These are phyloP conservation scores for Lamprologus speciosus DNA, from an alignment of 2,113 vertebrate species.

Conservation along the genomic window DNA sequence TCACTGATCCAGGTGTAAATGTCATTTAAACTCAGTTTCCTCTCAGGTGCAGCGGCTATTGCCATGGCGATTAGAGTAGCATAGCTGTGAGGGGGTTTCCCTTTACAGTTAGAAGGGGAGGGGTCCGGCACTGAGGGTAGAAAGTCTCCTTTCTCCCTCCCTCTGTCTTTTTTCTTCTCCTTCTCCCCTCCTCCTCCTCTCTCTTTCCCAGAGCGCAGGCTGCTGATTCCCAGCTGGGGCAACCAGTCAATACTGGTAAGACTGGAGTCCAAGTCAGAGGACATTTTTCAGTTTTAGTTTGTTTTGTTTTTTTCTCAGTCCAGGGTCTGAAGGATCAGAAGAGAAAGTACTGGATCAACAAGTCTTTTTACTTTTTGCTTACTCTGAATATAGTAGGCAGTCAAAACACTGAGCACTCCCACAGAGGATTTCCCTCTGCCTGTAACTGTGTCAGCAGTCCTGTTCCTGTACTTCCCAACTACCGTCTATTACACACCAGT, in stretches of 20 bases:
- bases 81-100: constrained; percentile 95
- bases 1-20: constrained; percentile 99
- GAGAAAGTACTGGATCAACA: background rate
- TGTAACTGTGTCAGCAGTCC: background rate
- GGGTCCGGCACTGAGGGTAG: constrained; percentile 46
- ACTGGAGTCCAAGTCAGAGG: constrained; percentile 92
- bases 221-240: constrained; percentile 81
- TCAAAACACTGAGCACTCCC: background rate
- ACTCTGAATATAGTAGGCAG: background rate
- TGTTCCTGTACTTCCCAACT: constrained; percentile 20
- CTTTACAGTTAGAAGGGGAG: constrained; percentile 78
- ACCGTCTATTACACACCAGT: background rate
- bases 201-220: constrained; percentile 86
- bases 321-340: background rate
- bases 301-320: background rate
- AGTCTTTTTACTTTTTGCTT: background rate
- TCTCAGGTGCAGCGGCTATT: constrained; percentile 87
- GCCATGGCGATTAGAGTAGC: constrained; percentile 95
- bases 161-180: constrained; percentile 75
- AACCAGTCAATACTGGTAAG: constrained; percentile 98
- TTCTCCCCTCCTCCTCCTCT: constrained; percentile 75
- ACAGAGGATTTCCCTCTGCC: background rate
- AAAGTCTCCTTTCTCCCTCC: constrained; percentile 72
- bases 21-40: constrained; percentile 92
- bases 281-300: constrained; percentile 67